These are phyloP conservation scores for Bothrops jararaca DNA, from an alignment of 2,113 vertebrate genomes.

Conservation along the genomic window DNA sequence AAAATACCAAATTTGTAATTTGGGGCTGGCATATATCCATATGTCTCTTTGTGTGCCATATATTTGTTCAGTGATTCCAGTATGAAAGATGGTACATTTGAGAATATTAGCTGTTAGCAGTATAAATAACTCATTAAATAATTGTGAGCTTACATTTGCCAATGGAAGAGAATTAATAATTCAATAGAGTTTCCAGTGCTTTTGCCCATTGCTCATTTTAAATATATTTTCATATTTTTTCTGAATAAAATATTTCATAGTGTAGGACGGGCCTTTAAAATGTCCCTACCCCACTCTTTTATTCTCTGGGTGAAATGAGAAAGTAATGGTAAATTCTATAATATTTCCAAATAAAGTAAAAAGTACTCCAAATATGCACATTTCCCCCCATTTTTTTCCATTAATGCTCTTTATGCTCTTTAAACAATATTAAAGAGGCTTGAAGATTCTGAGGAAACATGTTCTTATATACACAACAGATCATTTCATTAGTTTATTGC, in stretches of 20 bases:
- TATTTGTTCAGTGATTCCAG: neutral
- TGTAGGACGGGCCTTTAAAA: neutral
- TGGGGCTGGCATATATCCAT: neutral
- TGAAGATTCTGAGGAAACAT: slow-evolving; percentile 34
- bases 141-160: neutral
- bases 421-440: slow-evolving; percentile 45
- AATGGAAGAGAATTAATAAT: slow-evolving; percentile 34
- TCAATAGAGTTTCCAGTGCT: slow-evolving; percentile 26
- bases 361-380: slow-evolving; percentile 8
- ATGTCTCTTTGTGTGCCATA: neutral
- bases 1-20: neutral
- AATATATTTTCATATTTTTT: slow-evolving; percentile 7
- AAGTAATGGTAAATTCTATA: slow-evolving; percentile 8
- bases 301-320: neutral
- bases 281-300: slow-evolving; percentile 20
- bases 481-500: slow-evolving; percentile 38
- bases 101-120: slow-evolving; percentile 23
- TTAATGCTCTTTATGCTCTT: neutral
- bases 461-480: slow-evolving; percentile 49
- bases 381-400: neutral
- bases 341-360: slow-evolving; percentile 40
- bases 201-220: slow-evolving; percentile 23
- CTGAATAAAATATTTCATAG: slow-evolving; percentile 17
- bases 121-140: neutral
- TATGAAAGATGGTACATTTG: neutral